Evolutionary conservation across 92 coral and sea anemone species (phyloP).

Genomic region (Parazoanthus atlanticus): DNA sequence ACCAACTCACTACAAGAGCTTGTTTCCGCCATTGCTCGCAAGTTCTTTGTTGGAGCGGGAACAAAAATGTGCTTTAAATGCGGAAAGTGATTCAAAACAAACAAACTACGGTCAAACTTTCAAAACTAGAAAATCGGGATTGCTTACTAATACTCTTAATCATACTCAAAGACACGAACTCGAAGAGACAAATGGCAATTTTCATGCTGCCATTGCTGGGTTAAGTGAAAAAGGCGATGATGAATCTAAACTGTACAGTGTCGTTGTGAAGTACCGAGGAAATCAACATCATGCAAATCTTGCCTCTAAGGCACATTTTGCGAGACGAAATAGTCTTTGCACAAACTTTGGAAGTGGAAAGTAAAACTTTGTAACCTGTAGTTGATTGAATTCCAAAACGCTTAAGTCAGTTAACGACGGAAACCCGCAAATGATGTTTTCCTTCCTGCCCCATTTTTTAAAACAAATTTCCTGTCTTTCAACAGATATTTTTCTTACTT

Average conservation of each 20-base stretch:
- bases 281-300: background rate
- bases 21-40: constrained; percentile 22
- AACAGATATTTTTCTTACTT: no score
- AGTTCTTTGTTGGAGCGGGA: constrained; percentile 21
- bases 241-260: constrained; percentile 6
- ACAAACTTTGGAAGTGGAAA: constrained; percentile 57
- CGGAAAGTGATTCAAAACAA: background rate
- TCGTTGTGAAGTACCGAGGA: background rate
- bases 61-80: background rate
- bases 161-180: background rate
- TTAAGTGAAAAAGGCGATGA: background rate
- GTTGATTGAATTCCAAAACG: no score
- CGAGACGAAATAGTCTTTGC: constrained; percentile 45
- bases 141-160: background rate
- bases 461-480: no score
- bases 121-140: background rate
- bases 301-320: constrained; percentile 8
- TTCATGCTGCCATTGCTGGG: background rate
- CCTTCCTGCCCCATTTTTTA: no score
- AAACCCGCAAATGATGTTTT: no score
- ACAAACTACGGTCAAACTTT: background rate
- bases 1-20: constrained; percentile 10
- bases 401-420: no score
- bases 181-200: background rate
- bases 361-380: no score